Evolutionary conservation across 2,888 invertebrate genomes (phyloP).

Genomic region (Branchinecta sandiegonensis): DNA sequence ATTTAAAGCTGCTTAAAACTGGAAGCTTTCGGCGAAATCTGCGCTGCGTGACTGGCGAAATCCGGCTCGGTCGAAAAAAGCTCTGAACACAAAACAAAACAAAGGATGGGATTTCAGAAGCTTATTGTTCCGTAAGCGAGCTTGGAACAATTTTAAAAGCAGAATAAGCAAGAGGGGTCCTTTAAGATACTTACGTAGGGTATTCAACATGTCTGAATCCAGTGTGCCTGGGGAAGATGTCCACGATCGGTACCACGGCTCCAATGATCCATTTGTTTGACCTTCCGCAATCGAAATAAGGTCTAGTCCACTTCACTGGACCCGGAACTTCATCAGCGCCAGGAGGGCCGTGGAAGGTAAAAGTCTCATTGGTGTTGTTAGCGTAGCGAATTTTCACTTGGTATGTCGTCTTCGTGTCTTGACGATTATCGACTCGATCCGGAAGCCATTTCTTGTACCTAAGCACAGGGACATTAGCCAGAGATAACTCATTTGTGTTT

Average conservation of each 20-base stretch:
- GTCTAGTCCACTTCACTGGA: conserved; percentile 83
- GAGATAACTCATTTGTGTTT: too few relatives aligned
- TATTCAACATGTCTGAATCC: conserved; percentile 84
- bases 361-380: conserved; percentile 89
- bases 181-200: conserved; percentile 54
- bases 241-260: conserved; percentile 85
- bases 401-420: conserved; percentile 83
- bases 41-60: too few relatives aligned
- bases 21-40: too few relatives aligned
- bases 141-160: too few relatives aligned
- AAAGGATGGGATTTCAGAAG: too few relatives aligned
- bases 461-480: conserved; percentile 23
- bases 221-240: conserved; percentile 85
- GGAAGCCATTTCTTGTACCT: conserved; percentile 77
- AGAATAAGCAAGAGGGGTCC: neutral
- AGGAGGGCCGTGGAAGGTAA: conserved; percentile 84
- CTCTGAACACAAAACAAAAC: too few relatives aligned
- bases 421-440: conserved; percentile 57
- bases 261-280: conserved; percentile 91
- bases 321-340: conserved; percentile 80
- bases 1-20: too few relatives aligned
- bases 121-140: too few relatives aligned
- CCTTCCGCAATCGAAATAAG: conserved; percentile 90
- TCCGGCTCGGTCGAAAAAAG: too few relatives aligned
- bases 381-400: conserved; percentile 85